Evolutionary conservation across 1,140 invertebrate species (phyloP).

Genomic region (Listronotus bonariensis): DNA sequence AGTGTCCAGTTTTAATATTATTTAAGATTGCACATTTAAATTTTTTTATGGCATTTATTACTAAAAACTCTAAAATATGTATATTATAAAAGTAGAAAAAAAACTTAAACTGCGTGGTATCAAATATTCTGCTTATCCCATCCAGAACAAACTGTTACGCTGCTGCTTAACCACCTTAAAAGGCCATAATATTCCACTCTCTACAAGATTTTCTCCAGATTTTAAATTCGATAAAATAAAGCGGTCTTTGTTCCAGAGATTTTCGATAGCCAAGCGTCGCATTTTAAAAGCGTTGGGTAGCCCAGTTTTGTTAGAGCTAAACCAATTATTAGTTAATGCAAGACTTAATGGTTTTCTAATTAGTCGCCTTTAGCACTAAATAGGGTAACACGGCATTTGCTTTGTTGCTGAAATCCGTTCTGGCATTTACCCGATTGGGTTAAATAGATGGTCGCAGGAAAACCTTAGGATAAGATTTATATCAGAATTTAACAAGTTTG

Average conservation of each 20-base stretch:
- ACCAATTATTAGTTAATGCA: slow-evolving; percentile 33
- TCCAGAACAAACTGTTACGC: neutral
- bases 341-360: slow-evolving; percentile 31
- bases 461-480: slow-evolving; percentile 3
- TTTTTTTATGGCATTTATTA: too few species aligned
- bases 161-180: slow-evolving; percentile 24
- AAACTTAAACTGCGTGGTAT: too few species aligned
- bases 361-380: slow-evolving; percentile 26
- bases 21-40: too few species aligned
- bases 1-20: too few species aligned
- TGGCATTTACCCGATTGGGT: slow-evolving; percentile 9
- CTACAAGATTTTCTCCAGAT: slow-evolving; percentile 10
- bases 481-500: slow-evolving; percentile 11
- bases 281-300: slow-evolving; percentile 19
- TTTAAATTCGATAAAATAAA: slow-evolving; percentile 13
- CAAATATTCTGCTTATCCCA: too few species aligned
- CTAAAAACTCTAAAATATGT: too few species aligned
- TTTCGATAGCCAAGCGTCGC: slow-evolving; percentile 10
- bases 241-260: slow-evolving; percentile 22
- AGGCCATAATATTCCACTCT: slow-evolving; percentile 18
- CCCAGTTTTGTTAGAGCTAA: slow-evolving; percentile 18
- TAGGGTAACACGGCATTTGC: slow-evolving; percentile 26
- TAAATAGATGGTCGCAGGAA: slow-evolving; percentile 4
- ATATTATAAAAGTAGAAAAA: too few species aligned
- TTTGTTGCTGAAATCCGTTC: slow-evolving; percentile 24